Conservation (phyloP, 2,888 invertebrate genomes). For the Drosophila subquinaria region DNA sequence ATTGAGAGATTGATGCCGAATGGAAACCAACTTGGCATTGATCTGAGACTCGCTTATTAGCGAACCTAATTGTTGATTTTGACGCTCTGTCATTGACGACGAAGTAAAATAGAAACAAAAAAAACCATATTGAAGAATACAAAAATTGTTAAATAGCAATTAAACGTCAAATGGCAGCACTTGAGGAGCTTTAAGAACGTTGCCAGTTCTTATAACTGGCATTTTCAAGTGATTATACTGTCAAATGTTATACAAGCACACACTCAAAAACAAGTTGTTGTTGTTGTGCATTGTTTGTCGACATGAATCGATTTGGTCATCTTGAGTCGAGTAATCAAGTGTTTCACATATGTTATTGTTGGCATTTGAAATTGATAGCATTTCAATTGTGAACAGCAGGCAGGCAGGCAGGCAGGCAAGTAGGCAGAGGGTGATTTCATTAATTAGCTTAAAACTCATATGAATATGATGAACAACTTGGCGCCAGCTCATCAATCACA, state of each 20-base stretch:
- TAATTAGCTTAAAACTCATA: slow-evolving; percentile 59
- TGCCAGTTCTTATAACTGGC: slow-evolving; percentile 63
- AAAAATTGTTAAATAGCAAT: slow-evolving; percentile 61
- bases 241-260: slow-evolving; percentile 31
- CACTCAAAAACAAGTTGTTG: slow-evolving; percentile 9
- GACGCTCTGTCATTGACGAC: slow-evolving; percentile 14
- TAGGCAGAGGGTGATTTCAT: slow-evolving; percentile 34
- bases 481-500: slow-evolving; percentile 61
- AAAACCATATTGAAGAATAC: slow-evolving; percentile 8
- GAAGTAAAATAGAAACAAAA: slow-evolving; percentile 1
- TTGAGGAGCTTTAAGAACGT: slow-evolving; percentile 49
- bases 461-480: slow-evolving; percentile 38
- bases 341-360: slow-evolving; percentile 48
- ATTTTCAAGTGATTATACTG: slow-evolving; percentile 70
- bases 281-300: slow-evolving; percentile 55
- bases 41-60: slow-evolving; percentile 38
- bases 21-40: slow-evolving; percentile 21
- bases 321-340: slow-evolving; percentile 70
- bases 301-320: slow-evolving; percentile 68
- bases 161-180: slow-evolving; percentile 63
- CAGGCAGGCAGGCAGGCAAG: not conserved
- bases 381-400: slow-evolving; percentile 32
- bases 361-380: slow-evolving; percentile 48
- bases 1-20: slow-evolving; percentile 25
- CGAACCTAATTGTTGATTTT: slow-evolving; percentile 40